Conservation (phyloP, 64 coral and sea anemone genomes). For the Actinia equina region DNA sequence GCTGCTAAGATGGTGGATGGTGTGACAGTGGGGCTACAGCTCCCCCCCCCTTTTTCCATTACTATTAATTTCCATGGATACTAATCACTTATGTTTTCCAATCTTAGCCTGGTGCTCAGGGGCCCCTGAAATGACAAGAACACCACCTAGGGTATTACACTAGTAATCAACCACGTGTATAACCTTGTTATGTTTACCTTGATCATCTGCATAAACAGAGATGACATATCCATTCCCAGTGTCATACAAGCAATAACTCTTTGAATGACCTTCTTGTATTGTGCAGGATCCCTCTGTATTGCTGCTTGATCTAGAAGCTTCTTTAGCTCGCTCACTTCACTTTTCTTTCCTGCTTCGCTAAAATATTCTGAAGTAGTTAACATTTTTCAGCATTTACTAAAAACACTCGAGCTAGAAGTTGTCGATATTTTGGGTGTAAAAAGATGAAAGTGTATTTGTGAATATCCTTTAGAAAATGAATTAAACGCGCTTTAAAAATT, state of each 20-base stretch:
- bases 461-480: not conserved
- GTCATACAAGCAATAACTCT: constrained; percentile 96
- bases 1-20: too few species aligned
- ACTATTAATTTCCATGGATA: too few species aligned
- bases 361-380: constrained; percentile 23
- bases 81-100: too few species aligned
- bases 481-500: not conserved
- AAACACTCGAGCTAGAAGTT: not conserved
- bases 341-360: constrained; percentile 73
- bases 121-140: too few species aligned
- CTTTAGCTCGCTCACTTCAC: constrained; percentile 87
- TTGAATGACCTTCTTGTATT: constrained; percentile 77
- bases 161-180: too few species aligned
- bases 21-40: too few species aligned
- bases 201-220: constrained; percentile 88
- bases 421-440: not conserved
- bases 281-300: constrained; percentile 51
- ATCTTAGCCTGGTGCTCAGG: too few species aligned
- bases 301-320: constrained; percentile 70
- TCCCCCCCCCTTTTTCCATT: too few species aligned
- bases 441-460: not conserved
- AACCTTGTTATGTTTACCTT: constrained; percentile 50
- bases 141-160: too few species aligned
- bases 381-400: not conserved
- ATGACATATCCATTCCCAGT: constrained; percentile 86